A percentile compares a stretch with the other conserved stretches of the same genome.
phyloP scores from a whole-genome alignment of 2,888 invertebrate species.

The Limnephilus lunatus region DNA sequence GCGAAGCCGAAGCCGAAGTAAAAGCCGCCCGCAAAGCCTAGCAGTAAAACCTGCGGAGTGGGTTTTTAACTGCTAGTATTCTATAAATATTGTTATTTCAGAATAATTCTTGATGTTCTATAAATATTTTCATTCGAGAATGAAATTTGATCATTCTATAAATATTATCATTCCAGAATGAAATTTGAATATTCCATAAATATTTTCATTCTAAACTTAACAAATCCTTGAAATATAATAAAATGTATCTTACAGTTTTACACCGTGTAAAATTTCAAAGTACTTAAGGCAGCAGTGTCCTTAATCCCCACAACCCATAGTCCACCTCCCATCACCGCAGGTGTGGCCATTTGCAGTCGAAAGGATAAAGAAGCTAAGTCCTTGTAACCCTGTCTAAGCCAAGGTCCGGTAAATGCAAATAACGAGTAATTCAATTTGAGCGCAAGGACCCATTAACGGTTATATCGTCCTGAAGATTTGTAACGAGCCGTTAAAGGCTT shows the following conservation, averaged over 20 bases:
- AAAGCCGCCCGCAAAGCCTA: too few species aligned
- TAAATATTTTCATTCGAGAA: too few species aligned
- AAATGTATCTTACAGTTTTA: not conserved
- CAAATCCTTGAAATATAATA: not conserved
- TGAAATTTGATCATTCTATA: too few species aligned
- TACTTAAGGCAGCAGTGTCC: not conserved
- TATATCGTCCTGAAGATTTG: not conserved
- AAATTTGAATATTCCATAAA: too few species aligned
- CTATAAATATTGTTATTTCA: too few species aligned
- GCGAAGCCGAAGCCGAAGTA: too few species aligned
- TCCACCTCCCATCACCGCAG: not conserved
- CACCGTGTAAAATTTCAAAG: not conserved
- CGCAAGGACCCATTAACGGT: not conserved
- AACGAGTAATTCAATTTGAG: not conserved
- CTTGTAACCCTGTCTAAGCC: not conserved
- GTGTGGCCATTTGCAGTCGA: not conserved
- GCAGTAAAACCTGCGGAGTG: too few species aligned
- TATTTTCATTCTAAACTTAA: too few species aligned
- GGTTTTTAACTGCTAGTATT: too few species aligned
- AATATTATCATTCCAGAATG: too few species aligned
- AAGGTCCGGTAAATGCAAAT: not conserved
- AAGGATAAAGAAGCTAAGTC: not conserved
- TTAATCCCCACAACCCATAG: not conserved
- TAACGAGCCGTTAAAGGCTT: not conserved
- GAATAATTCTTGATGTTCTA: too few species aligned